Evolutionary conservation across 2,797 vertebrate genomes (phyloP), one percentile per base, ranked within the genome.

Genomic region (Apogon talboti): DNA sequence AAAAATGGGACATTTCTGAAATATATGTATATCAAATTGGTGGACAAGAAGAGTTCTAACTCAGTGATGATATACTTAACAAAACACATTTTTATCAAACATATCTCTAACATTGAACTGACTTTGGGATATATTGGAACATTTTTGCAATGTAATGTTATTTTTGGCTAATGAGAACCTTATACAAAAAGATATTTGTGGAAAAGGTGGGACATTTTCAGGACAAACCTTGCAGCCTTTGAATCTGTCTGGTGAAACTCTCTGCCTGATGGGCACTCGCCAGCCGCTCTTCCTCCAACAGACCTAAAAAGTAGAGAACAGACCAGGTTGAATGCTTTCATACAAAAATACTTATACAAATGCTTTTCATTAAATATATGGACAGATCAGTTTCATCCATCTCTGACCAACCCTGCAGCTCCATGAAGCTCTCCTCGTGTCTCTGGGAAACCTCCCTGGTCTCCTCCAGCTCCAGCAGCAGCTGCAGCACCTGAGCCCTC

Each of bases 261-360:
- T 97, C 96, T 0, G 96, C 95, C 85, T 97, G 96, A 66, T 95
- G 93, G 5, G 95, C 94, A 0, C 95, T 96, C 19, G 95, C 94
- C 80, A 96, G 81, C 0, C 96, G 93, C 74, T 97, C 95, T 1
- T 96, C 96, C 37, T 97, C 96, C 71, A 97, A 53, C 72, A 95
- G 87, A 40, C 95, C 96, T 97, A 84, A 13, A 66, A 46, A 16
- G 45, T 52, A 53, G 57, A 21, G 16, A 11, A 10, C 2, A 43
- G 16, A 76, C 83, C 43, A 15, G 43, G 8, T 2, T 18, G 15
- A 44, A 57, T 18, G 28, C 37, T 4, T 35, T 48, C 85, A 61
- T 84, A 77, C 41, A 6, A 1, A 3, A 33, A 33, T 33, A 33
- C 6, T 33, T 3, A 33, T 33, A 33, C 30, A 33, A 33, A 3